These are phyloP conservation scores for Fragum sueziense DNA, from an alignment of 2,888 invertebrate species.

Conservation along the genomic window DNA sequence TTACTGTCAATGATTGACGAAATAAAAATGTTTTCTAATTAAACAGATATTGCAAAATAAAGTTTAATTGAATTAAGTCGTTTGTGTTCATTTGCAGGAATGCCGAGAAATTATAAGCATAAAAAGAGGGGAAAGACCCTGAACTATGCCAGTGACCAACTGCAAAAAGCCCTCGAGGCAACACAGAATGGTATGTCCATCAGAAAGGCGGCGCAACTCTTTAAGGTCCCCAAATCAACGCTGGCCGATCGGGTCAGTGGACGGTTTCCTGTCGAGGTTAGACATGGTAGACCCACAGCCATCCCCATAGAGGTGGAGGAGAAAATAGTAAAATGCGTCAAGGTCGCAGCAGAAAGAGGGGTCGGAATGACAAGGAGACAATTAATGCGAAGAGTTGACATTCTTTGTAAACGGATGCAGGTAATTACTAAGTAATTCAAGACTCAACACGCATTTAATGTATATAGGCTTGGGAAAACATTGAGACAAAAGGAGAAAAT, in stretches of 20 bases:
- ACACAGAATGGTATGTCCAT: slow-evolving; percentile 3
- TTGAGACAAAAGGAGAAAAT: too few relatives aligned
- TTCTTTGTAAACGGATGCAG: slow-evolving; percentile 20
- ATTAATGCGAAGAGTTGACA: background rate
- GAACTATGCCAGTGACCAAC: background rate
- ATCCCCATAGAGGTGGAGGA: slow-evolving; percentile 15
- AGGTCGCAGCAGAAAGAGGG: slow-evolving; percentile 14
- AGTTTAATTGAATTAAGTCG: too few relatives aligned
- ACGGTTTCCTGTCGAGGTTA: background rate
- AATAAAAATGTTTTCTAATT: too few relatives aligned
- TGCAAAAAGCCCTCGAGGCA: slow-evolving; percentile 17
- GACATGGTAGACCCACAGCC: slow-evolving; percentile 4
- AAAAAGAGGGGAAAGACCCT: slow-evolving; percentile 29
- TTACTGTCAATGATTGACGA: too few relatives aligned
- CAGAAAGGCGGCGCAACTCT: slow-evolving; percentile 12
- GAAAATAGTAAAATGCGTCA: slow-evolving; percentile 10
- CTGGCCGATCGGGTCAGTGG: slow-evolving; percentile 27
- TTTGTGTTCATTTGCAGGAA: too few relatives aligned
- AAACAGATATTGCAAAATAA: too few relatives aligned
- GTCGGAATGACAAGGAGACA: slow-evolving; percentile 26
- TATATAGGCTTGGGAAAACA: too few relatives aligned
- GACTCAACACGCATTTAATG: too few relatives aligned
- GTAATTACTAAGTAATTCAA: too few relatives aligned
- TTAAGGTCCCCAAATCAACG: slow-evolving; percentile 18
- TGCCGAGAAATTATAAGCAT: too few relatives aligned